These are phyloP conservation scores for Odontocerum albicorne DNA, from an alignment of 2,888 invertebrate species.

Conservation along the genomic window DNA sequence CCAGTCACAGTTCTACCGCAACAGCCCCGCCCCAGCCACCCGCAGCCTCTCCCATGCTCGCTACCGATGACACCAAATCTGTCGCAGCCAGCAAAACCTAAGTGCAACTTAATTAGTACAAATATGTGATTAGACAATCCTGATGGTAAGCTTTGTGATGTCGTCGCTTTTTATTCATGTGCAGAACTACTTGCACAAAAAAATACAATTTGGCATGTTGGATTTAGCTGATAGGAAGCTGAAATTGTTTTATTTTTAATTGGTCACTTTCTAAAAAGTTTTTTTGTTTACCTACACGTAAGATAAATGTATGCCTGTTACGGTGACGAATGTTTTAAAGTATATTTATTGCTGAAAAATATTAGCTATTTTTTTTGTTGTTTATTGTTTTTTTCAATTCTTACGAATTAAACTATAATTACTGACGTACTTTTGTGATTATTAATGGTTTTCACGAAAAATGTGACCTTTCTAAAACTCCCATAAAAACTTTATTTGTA, in stretches of 20 bases:
- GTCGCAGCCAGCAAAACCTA: constrained; percentile 26
- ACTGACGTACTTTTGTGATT: no score
- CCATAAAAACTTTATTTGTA: no score
- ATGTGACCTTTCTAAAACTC: no score
- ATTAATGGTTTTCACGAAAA: no score
- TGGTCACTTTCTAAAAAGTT: no score
- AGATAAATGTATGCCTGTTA: no score
- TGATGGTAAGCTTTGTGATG: not conserved
- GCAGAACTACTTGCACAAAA: not conserved
- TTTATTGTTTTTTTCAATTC: no score
- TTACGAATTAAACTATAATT: no score
- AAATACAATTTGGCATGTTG: not conserved
- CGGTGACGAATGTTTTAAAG: no score
- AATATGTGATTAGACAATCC: constrained; percentile 29
- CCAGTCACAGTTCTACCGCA: constrained; percentile 55
- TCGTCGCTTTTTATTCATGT: not conserved
- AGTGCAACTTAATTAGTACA: constrained; percentile 29
- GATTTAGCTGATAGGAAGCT: not conserved
- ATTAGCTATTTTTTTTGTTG: no score
- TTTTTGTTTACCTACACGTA: no score
- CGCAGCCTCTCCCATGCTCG: not conserved
- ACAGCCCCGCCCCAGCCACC: constrained; percentile 13
- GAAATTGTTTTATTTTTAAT: not conserved
- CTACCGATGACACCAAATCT: not conserved
- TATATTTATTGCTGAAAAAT: no score